A percentile compares a stretch with the other conserved stretches of the same genome.
Evolutionary conservation across 2,113 vertebrate species (phyloP).

Genomic region (Smithornis capensis): DNA sequence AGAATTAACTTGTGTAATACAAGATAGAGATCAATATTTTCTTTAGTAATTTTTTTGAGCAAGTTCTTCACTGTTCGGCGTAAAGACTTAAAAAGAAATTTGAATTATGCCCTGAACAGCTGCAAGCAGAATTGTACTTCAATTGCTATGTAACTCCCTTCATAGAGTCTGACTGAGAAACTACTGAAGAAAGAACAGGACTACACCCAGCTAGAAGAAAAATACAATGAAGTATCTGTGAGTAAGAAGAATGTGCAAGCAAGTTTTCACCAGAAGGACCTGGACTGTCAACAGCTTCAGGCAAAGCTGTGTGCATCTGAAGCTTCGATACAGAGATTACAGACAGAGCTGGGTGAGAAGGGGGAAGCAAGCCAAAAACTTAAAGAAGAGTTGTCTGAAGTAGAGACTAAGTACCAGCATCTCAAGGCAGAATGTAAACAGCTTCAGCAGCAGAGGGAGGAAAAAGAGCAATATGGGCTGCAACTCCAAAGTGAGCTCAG

Average conservation of each 20-base stretch:
- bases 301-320: conserved; percentile 79
- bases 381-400: conserved; percentile 83
- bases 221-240: conserved; percentile 77
- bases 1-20: not conserved
- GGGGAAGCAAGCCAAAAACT: conserved; percentile 81
- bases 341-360: conserved; percentile 81
- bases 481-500: conserved; percentile 92
- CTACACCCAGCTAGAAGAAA: conserved; percentile 83
- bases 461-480: conserved; percentile 87
- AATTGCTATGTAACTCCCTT: conserved; percentile 7
- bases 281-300: conserved; percentile 90
- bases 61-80: not conserved
- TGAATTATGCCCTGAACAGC: not conserved
- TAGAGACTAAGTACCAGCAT: conserved; percentile 88
- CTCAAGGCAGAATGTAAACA: conserved; percentile 93
- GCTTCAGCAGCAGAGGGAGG: conserved; percentile 90
- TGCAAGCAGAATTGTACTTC: not conserved
- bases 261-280: conserved; percentile 85
- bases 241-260: conserved; percentile 83
- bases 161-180: conserved; percentile 85
- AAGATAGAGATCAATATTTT: not conserved
- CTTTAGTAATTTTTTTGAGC: not conserved
- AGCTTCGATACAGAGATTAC: conserved; percentile 79
- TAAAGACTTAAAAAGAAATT: not conserved
- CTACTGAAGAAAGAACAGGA: conserved; percentile 83